Evolutionary conservation across 2,888 invertebrate genomes (phyloP).

Genomic region (Drosophila koepferae): DNA sequence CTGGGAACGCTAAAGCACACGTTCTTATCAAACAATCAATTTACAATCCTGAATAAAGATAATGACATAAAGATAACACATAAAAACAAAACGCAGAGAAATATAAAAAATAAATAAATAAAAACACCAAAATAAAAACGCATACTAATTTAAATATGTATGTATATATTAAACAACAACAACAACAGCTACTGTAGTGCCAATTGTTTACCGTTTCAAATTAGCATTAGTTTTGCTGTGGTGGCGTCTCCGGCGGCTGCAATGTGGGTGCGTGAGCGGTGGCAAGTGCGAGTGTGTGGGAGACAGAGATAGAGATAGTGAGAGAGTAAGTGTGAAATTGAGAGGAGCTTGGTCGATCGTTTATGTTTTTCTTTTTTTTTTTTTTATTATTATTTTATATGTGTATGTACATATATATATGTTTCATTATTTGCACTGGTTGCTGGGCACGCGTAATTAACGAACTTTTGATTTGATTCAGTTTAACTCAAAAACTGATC

Average conservation of each 20-base stretch:
- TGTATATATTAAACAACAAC: constrained; percentile 17
- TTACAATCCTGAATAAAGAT: constrained; percentile 30
- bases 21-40: constrained; percentile 47
- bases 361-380: not conserved
- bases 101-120: constrained; percentile 5
- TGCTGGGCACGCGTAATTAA: constrained; percentile 50
- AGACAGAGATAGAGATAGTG: constrained; percentile 19
- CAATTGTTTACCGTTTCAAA: constrained; percentile 75
- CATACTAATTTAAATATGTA: constrained; percentile 33
- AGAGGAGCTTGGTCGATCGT: constrained; percentile 23
- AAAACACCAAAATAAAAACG: constrained; percentile 14
- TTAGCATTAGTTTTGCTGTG: constrained; percentile 55
- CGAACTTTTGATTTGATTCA: constrained; percentile 28
- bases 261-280: constrained; percentile 63
- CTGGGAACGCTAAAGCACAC: not conserved
- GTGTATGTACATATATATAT: not conserved
- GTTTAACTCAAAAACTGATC: constrained; percentile 8
- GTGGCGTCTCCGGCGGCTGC: constrained; percentile 57
- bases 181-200: constrained; percentile 8
- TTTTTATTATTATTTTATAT: constrained; percentile 16
- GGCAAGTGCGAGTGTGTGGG: constrained; percentile 34
- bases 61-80: constrained; percentile 10
- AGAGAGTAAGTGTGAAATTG: constrained; percentile 27
- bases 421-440: constrained; percentile 27
- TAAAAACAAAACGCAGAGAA: constrained; percentile 14